A percentile compares a stretch with the other conserved stretches of the same genome.
These are phyloP conservation scores for Monopterus albus DNA, from an alignment of 2,113 vertebrate genomes.

Conservation along the genomic window DNA sequence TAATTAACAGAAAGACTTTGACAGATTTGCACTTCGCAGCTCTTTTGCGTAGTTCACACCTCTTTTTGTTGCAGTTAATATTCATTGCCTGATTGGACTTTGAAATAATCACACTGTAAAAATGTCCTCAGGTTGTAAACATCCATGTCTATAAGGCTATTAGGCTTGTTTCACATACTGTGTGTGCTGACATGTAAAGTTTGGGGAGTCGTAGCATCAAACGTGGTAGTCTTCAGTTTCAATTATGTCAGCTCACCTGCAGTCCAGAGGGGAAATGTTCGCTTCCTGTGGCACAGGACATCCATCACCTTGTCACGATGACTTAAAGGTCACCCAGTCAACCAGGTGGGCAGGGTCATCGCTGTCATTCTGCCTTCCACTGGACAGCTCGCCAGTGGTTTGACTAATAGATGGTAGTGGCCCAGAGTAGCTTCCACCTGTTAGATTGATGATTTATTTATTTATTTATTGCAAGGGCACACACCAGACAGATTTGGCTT, in stretches of 20 bases:
- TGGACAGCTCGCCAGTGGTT: constrained; percentile 45
- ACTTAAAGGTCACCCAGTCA: constrained; percentile 50
- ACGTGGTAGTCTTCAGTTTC: constrained; percentile 1
- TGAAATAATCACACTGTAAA: no score
- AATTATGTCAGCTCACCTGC: constrained; percentile 33
- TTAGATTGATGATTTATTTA: constrained; percentile 55
- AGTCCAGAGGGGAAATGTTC: constrained; percentile 38
- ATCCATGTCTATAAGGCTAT: no score
- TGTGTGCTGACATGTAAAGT: no score
- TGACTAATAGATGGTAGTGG: constrained; percentile 60
- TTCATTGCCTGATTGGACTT: no score
- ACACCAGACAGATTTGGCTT: constrained; percentile 38
- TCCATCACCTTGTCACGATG: constrained; percentile 59
- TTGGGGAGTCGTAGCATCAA: neutral
- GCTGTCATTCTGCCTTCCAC: constrained; percentile 44
- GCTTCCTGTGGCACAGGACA: constrained; percentile 38
- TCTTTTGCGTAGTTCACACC: no score
- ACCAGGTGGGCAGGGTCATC: constrained; percentile 57
- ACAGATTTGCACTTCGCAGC: no score
- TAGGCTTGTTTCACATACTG: no score
- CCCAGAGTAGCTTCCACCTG: constrained; percentile 14
- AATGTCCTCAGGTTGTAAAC: no score
- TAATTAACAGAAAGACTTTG: no score
- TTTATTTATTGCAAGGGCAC: constrained; percentile 54
- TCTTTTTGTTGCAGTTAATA: no score